Percentiles rank a stretch among this genome's conserved stretches.
Evolutionary conservation across 2,797 vertebrate genomes (phyloP).

Genomic region (Acanthiza pusilla): DNA sequence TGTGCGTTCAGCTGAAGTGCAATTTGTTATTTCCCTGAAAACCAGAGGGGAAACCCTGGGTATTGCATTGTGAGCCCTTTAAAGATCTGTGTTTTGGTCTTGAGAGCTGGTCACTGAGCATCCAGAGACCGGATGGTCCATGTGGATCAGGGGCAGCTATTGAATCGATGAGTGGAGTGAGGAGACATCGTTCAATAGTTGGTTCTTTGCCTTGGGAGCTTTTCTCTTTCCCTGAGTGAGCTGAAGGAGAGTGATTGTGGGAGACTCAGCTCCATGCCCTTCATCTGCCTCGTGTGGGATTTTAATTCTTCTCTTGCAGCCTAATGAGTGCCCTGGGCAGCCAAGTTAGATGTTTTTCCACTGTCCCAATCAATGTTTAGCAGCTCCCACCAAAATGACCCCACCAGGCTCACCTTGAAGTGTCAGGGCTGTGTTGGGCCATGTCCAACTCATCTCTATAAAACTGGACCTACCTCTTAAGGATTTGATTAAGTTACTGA

Average conservation of each 20-base stretch:
- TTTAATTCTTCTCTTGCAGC: not conserved
- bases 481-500: not conserved
- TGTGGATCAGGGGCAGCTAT: not conserved
- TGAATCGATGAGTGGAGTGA: not conserved
- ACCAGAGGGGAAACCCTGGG: not conserved
- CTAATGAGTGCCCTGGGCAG: not conserved
- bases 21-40: not conserved
- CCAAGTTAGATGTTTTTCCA: not conserved
- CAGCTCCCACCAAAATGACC: not conserved
- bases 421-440: not conserved
- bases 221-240: not conserved
- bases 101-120: not conserved
- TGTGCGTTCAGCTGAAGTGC: not conserved
- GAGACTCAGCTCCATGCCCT: not conserved
- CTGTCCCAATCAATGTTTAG: not conserved
- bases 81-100: not conserved
- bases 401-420: not conserved
- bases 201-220: not conserved
- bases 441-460: not conserved
- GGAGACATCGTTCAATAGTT: accelerated
- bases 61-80: not conserved
- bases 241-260: not conserved
- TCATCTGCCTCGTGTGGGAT: not conserved
- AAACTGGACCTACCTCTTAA: not conserved
- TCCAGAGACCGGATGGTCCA: accelerated